Evolutionary conservation across 2,797 vertebrate genomes (phyloP).

Genomic region (Pseudochaenichthys georgianus): DNA sequence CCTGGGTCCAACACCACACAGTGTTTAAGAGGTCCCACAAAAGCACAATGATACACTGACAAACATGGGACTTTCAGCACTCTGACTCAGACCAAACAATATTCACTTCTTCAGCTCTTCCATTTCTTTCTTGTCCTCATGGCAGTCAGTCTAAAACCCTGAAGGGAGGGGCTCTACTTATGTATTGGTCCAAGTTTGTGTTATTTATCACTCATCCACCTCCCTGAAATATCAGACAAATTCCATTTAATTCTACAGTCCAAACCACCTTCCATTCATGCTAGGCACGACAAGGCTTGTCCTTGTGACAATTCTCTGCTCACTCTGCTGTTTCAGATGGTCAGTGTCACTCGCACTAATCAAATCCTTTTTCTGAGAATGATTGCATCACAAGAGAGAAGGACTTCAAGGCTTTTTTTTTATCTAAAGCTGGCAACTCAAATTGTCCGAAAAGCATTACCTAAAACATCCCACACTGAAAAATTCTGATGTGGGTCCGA

Average conservation of each 20-base stretch:
- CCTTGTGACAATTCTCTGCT: conserved; percentile 63
- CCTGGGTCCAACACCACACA: conserved; percentile 80
- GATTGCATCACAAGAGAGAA: conserved; percentile 74
- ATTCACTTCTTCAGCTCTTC: conserved; percentile 44
- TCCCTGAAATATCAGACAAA: conserved; percentile 70
- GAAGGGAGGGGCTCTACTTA: conserved; percentile 65
- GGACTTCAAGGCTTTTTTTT: conserved; percentile 58
- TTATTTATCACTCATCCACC: conserved; percentile 55
- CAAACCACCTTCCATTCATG: conserved; percentile 58
- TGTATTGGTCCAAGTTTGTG: conserved; percentile 69
- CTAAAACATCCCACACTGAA: conserved; percentile 50
- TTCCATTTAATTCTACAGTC: conserved; percentile 55
- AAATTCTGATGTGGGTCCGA: conserved; percentile 55
- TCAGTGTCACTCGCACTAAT: conserved; percentile 59
- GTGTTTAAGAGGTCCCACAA: conserved; percentile 84
- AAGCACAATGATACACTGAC: conserved; percentile 85
- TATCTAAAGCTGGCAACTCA: conserved; percentile 70
- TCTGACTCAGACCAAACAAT: conserved; percentile 73
- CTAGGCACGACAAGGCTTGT: conserved; percentile 70
- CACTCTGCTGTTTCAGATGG: conserved; percentile 59
- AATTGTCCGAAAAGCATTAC: conserved; percentile 62
- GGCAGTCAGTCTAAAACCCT: conserved; percentile 80
- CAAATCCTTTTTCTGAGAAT: conserved; percentile 62
- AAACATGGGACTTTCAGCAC: conserved; percentile 84
- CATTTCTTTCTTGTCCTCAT: conserved; percentile 56